A percentile compares a stretch with the other conserved stretches of the same genome.
These are phyloP conservation scores for Sarcophaga carnaria DNA, from an alignment of 2,888 invertebrate genomes.

Conservation along the genomic window DNA sequence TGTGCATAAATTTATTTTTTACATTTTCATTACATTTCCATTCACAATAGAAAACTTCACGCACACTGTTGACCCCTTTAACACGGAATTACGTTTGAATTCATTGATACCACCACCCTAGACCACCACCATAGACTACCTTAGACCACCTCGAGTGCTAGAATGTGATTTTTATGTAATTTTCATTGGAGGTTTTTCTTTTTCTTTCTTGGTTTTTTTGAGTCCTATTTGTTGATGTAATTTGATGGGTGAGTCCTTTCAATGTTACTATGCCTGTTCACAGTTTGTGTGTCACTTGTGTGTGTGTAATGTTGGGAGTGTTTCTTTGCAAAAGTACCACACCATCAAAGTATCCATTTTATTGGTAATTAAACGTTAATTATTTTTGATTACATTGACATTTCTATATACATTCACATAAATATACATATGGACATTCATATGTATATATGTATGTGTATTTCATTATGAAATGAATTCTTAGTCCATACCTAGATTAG, in stretches of 20 bases:
- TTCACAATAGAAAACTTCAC: not conserved
- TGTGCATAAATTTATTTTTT: slow-evolving; percentile 63
- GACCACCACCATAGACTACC: not conserved
- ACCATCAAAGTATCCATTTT: slow-evolving; percentile 42
- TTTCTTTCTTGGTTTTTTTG: not conserved
- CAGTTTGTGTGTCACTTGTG: too few species aligned
- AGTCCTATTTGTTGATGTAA: slow-evolving; percentile 5
- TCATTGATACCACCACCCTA: not conserved
- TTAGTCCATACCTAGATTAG: too few species aligned
- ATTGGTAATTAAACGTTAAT: slow-evolving; percentile 67
- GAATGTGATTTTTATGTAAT: slow-evolving; percentile 64
- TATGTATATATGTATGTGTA: not conserved
- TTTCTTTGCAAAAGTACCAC: not conserved
- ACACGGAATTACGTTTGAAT: not conserved
- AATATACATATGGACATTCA: not conserved
- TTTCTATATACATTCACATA: not conserved
- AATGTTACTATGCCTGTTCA: not conserved
- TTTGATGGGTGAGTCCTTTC: slow-evolving; percentile 45
- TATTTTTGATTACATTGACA: slow-evolving; percentile 60
- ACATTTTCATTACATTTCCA: not conserved
- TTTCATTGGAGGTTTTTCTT: not conserved
- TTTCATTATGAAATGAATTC: not conserved
- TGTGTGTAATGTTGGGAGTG: slow-evolving; percentile 15
- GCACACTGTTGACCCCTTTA: not conserved
- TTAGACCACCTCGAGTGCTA: slow-evolving; percentile 16